phyloP scores from a whole-genome alignment of 2,113 vertebrate species.

The Elephantulus edwardii region DNA sequence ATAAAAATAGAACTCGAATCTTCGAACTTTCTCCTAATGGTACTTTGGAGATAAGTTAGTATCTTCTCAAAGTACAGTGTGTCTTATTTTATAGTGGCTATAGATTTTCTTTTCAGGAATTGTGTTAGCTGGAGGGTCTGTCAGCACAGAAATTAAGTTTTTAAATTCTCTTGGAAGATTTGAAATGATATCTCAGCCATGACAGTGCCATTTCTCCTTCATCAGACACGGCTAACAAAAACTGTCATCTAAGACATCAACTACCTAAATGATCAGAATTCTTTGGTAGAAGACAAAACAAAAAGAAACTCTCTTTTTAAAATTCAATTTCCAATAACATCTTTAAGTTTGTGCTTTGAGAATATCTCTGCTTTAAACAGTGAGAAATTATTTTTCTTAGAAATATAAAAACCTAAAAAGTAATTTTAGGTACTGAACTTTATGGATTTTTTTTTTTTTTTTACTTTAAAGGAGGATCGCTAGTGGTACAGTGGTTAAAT shows the following conservation, averaged over 20 bases:
- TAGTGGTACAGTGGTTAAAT: too few relatives aligned
- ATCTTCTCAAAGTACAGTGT: not conserved
- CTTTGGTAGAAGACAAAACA: not conserved
- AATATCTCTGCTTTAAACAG: not conserved
- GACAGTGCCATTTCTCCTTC: not conserved
- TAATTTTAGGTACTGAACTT: not conserved
- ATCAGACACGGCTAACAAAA: conserved; percentile 32
- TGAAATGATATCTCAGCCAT: conserved; percentile 24
- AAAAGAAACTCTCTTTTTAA: not conserved
- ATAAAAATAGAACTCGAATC: not conserved
- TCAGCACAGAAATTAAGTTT: conserved; percentile 44
- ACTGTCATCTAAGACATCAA: not conserved
- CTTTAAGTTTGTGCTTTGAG: not conserved
- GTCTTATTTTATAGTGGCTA: not conserved
- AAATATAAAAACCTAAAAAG: not conserved
- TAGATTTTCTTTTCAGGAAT: not conserved
- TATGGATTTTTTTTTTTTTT: not conserved
- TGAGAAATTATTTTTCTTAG: not conserved
- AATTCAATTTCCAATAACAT: not conserved
- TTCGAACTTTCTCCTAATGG: not conserved
- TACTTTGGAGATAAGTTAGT: conserved; percentile 35
- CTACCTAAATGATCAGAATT: not conserved
- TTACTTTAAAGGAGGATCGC: too few relatives aligned
- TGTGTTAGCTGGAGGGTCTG: not conserved
- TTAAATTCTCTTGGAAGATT: conserved; percentile 18